phyloP scores from a whole-genome alignment of 2,888 invertebrate species.

The Lissocephala sabroskyi region DNA sequence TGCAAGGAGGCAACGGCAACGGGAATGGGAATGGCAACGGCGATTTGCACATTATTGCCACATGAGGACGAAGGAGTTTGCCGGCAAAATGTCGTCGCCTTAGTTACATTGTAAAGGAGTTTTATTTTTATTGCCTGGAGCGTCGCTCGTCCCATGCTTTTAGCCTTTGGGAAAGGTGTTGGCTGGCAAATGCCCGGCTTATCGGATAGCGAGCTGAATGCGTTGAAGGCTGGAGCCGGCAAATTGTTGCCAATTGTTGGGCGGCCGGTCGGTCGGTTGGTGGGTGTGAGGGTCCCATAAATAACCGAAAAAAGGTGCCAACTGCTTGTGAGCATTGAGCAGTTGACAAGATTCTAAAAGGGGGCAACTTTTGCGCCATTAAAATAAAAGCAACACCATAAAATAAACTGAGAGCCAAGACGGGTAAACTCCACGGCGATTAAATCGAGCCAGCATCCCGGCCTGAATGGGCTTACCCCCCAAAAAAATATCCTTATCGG shows the following conservation, averaged over 20 bases:
- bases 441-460: slow-evolving; percentile 26
- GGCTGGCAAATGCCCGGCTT: slow-evolving; percentile 61
- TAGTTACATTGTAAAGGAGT: slow-evolving; percentile 62
- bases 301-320: slow-evolving; percentile 40
- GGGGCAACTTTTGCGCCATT: slow-evolving; percentile 12
- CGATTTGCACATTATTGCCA: slow-evolving; percentile 52
- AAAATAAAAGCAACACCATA: slow-evolving; percentile 20
- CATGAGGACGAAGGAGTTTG: slow-evolving; percentile 23
- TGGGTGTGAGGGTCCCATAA: slow-evolving; percentile 11
- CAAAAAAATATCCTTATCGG: slow-evolving; percentile 51
- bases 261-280: neutral
- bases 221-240: slow-evolving; percentile 17
- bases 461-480: neutral
- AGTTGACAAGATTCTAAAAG: slow-evolving; percentile 35
- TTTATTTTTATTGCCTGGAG: slow-evolving; percentile 33
- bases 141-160: slow-evolving; percentile 14
- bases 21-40: slow-evolving; percentile 8
- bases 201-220: slow-evolving; percentile 39
- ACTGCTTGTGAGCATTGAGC: slow-evolving; percentile 38
- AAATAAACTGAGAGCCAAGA: slow-evolving; percentile 26
- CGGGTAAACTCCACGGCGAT: slow-evolving; percentile 48
- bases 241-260: slow-evolving; percentile 51
- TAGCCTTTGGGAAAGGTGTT: neutral
- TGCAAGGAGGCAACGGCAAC: slow-evolving; percentile 32
- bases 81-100: slow-evolving; percentile 45